These are phyloP conservation scores for Choristoneura rosaceana DNA, from an alignment of 2,888 invertebrate species.

Conservation along the genomic window DNA sequence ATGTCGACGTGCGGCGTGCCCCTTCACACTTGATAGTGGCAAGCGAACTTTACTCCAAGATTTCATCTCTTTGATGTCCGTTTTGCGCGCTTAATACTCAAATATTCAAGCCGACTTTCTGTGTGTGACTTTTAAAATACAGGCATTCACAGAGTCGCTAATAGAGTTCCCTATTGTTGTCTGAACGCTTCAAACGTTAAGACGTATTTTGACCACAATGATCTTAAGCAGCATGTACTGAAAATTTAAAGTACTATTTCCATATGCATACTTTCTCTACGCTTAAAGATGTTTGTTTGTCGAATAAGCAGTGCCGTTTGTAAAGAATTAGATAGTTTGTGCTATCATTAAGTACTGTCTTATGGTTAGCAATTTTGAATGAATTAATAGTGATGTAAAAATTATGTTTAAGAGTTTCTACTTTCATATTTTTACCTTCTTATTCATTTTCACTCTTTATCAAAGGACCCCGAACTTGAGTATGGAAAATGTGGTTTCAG, in stretches of 20 bases:
- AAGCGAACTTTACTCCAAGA: slow-evolving; percentile 66
- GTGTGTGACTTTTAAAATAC: slow-evolving; percentile 25
- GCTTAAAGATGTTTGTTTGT: background rate
- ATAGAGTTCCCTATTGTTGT: slow-evolving; percentile 7
- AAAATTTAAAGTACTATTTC: slow-evolving; percentile 1
- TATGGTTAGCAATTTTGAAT: background rate
- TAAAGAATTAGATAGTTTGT: background rate
- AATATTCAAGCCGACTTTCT: slow-evolving; percentile 20
- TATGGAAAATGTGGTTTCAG: too few species aligned
- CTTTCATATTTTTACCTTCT: background rate
- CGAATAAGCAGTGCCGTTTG: background rate
- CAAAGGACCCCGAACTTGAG: too few species aligned
- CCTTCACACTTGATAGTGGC: slow-evolving; percentile 82
- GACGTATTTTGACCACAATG: slow-evolving; percentile 7
- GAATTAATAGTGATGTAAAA: background rate
- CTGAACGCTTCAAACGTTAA: background rate
- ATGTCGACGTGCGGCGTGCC: slow-evolving; percentile 77
- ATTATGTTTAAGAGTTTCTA: background rate
- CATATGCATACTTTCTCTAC: background rate
- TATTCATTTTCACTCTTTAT: too few species aligned
- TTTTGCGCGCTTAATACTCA: slow-evolving; percentile 43
- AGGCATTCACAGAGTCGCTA: slow-evolving; percentile 19
- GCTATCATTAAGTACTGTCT: background rate
- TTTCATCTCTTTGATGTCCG: slow-evolving; percentile 76
- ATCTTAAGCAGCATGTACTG: slow-evolving; percentile 5